Percentiles rank a stretch among this genome's conserved stretches.
Conservation (phyloP, 2,113 vertebrate species). For the Centropus bengalensis region DNA sequence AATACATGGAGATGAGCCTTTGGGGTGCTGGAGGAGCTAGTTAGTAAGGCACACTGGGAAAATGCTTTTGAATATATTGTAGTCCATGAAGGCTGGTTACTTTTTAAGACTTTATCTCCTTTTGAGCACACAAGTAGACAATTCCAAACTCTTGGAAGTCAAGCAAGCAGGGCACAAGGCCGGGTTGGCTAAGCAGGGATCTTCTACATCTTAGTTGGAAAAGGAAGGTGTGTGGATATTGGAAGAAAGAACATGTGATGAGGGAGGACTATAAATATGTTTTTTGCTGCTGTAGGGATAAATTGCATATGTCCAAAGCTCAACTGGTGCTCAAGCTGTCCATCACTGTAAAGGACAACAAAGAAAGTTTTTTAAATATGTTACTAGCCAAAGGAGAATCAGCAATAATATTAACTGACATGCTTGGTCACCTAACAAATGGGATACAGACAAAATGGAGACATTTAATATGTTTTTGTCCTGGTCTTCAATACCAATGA, state of each 20-base stretch:
- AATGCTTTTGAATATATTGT: not conserved
- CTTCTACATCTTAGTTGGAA: not conserved
- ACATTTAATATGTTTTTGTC: not conserved
- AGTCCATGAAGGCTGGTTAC: not conserved
- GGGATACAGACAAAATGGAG: not conserved
- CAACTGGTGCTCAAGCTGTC: not conserved
- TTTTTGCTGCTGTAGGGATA: fast-evolving
- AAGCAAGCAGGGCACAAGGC: not conserved
- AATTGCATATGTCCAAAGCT: not conserved
- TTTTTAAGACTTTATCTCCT: not conserved
- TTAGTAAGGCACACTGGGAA: not conserved
- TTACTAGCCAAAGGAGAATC: not conserved
- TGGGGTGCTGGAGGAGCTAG: not conserved
- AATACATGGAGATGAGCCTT: fast-evolving
- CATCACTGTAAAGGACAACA: not conserved
- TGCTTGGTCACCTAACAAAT: not conserved
- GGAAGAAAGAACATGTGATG: not conserved
- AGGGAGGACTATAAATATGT: not conserved
- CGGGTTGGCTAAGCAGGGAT: not conserved
- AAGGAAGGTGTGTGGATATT: not conserved
- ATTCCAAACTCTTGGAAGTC: not conserved
- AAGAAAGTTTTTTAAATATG: not conserved
- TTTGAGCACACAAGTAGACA: not conserved
- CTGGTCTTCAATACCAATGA: not conserved
- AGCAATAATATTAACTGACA: not conserved